Conservation (phyloP, 2,113 vertebrate genomes). For the Callaeas wilsoni region DNA sequence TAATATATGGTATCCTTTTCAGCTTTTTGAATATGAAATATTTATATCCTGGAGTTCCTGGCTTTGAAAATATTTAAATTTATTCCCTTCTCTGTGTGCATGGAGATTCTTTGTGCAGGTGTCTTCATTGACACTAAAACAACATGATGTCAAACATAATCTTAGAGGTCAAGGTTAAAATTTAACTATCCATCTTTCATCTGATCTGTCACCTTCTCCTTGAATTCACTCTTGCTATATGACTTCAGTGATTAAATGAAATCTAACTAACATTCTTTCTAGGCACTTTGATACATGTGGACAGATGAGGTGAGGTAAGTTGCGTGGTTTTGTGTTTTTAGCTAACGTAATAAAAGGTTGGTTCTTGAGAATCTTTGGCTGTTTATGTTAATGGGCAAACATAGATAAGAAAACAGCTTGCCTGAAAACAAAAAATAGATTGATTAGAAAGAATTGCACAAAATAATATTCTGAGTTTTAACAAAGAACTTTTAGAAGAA, state of each 20-base stretch:
- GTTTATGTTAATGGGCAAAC: neutral
- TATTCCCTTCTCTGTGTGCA: neutral
- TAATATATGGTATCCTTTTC: slow-evolving; percentile 7
- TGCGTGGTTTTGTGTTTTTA: neutral
- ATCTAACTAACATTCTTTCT: neutral
- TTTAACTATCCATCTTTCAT: neutral
- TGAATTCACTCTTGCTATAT: neutral
- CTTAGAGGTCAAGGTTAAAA: neutral
- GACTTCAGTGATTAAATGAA: slow-evolving; percentile 1
- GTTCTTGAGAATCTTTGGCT: neutral
- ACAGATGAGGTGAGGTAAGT: neutral
- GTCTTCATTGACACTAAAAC: slow-evolving; percentile 7
- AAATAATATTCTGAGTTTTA: neutral
- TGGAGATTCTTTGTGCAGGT: neutral
- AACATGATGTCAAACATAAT: slow-evolving; percentile 20
- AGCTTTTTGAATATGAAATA: slow-evolving; percentile 29
- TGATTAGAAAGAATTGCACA: neutral
- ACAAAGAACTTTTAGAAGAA: neutral
- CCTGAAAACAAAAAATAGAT: neutral
- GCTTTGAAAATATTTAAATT: slow-evolving; percentile 51
- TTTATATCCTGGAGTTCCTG: slow-evolving; percentile 18
- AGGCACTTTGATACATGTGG: neutral
- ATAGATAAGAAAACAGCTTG: neutral
- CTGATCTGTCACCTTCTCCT: neutral
- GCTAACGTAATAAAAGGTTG: neutral